Base-by-base conservation (phyloP, 2,113 vertebrate genomes). In the Ammodytes dubius region DNA sequence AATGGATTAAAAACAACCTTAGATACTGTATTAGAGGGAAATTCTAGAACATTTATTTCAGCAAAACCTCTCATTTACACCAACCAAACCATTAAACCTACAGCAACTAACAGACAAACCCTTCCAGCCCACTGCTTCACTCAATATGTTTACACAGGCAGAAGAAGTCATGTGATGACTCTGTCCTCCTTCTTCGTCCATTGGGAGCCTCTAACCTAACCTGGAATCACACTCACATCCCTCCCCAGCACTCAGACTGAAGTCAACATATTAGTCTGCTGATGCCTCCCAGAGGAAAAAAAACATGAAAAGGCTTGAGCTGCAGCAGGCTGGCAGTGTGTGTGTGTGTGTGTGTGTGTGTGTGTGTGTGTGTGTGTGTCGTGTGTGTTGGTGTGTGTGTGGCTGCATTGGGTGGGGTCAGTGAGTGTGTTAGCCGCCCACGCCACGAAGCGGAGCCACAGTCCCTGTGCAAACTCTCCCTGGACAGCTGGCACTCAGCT, bases 401-500 rank as follows among this genome's bases (percentile, higher is more conserved):
- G 50, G 56, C 70, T 46, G 73, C 5, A 3, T 65, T 2, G n/a
- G 58, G 71, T 17, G 61, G 70, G 73, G 85, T 77, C 84, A 74
- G 70, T 0, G 42, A 78, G 56, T 50, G 74, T 53, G 82, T 83
- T 68, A 84, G 77, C 83, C 88, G 47, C 89, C 85, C 90, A 90
- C 85, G 14, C 74, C 54, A 82, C 49, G 10, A 60, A 85, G 78
- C 40, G 3, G 67, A 86, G 77, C 77, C 81, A 74, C 83, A 63
- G 70, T 76, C 66, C 70, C 70, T 6, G 56, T 13, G 27, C 27
- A 14, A 82, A 81, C 82, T 69, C 74, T 88, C 79, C 72, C 81
- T 59, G 87, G 87, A 91, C 93, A 93, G 93, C 90, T 94, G 93
- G 91, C 91, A 92, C 90, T 93, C 92, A 90, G 90, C 90, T 93